Base-by-base conservation (phyloP, 1,140 invertebrate species). In the Dreissena polymorpha region DNA sequence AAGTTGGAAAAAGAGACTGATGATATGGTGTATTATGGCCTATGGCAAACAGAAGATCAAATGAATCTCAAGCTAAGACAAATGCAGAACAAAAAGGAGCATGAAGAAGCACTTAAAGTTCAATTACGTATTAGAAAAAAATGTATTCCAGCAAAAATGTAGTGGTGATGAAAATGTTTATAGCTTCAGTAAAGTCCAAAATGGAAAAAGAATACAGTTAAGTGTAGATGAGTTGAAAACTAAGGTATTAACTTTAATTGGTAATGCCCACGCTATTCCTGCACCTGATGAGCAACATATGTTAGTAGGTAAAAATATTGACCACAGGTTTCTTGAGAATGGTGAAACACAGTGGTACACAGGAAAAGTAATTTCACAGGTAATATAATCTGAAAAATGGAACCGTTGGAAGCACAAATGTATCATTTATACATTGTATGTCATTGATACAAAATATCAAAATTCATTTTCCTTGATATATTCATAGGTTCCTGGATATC, bases 101-200 rank as follows among this genome's bases (percentile, higher is more conserved):
- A 74, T 27, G 72, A 74, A 63, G 72, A 74, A 27, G 72, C 72
- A 23, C 39, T 74, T 21, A 55, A 39, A 39, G 72, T 74, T 10
- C 72, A 74, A 29, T 21, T 74, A 39, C 57, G 72, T 27, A 60
- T 74, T 25, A 57, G 72, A n/a, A 74, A 74, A n/a, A 27, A 74
- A 74, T 74, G 55, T 74, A 8, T 74, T 74, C 25, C 57, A 74
- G 7, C 51, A 74, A 29, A 74, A 60, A 10, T 13, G n/a, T n/a
- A n/a, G n/a, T n/a, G n/a, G n/a, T 74, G 72, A 74, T 23, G 16
- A 50, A 72, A 60, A 74, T 60, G 72, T 74, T 27, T 74, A 74
- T 29, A 5, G 14, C 10, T 74, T 74, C 21, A 74, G 55, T 57
- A 74, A 63, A 74, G 18, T 53, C 8, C 27, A 25, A 23, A 14